These are phyloP conservation scores for Agriopis marginaria DNA, from an alignment of 2,888 invertebrate species.

Conservation along the genomic window DNA sequence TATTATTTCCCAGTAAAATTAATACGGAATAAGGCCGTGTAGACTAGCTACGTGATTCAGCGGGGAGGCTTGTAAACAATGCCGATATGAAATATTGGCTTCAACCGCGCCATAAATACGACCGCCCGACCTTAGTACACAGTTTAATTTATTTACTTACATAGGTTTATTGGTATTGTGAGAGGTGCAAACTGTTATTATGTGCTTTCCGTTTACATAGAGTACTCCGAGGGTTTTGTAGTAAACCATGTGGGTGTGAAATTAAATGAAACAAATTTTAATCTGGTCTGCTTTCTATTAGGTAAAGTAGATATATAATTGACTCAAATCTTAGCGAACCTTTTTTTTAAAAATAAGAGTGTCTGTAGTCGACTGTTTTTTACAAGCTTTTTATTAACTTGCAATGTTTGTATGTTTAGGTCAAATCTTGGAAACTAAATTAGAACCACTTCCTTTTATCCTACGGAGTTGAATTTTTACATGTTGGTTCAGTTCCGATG, in stretches of 20 bases:
- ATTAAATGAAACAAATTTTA: neutral
- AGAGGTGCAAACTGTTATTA: conserved; percentile 37
- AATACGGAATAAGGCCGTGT: conserved; percentile 53
- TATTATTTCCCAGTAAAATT: conserved; percentile 36
- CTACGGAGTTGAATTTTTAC: too few species aligned
- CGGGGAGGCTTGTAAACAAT: conserved; percentile 66
- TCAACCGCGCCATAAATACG: conserved; percentile 63
- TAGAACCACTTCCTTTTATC: too few species aligned
- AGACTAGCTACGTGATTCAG: conserved; percentile 60
- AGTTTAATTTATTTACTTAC: conserved; percentile 41
- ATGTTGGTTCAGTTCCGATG: too few species aligned
- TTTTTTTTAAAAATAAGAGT: too few species aligned
- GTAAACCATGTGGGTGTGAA: neutral
- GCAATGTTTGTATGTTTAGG: too few species aligned
- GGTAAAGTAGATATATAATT: too few species aligned
- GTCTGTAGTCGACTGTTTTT: too few species aligned
- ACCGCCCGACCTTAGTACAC: conserved; percentile 37
- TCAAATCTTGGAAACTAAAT: too few species aligned
- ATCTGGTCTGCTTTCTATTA: neutral
- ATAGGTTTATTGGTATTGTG: conserved; percentile 37
- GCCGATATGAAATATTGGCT: conserved; percentile 68
- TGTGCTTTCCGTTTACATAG: conserved; percentile 29
- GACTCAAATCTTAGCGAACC: too few species aligned
- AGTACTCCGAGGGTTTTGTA: conserved; percentile 16
- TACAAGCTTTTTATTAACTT: too few species aligned